Conservation (phyloP, 2,888 invertebrate species). For the Polyommatus iphigenia region DNA sequence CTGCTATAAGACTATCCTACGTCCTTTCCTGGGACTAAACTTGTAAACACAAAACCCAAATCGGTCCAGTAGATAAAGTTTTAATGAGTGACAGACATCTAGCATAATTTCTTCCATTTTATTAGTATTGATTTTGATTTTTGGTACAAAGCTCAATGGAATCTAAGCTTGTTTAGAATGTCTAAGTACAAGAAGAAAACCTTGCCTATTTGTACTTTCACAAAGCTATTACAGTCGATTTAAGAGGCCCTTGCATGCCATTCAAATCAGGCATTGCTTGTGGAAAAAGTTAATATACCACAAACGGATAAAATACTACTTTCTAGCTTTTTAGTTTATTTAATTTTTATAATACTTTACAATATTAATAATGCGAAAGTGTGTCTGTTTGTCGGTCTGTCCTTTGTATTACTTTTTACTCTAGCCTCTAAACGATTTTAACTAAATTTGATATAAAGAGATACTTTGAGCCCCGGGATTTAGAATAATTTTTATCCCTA, state of each 20-base stretch:
- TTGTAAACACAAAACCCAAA: background rate
- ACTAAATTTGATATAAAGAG: too few relatives aligned
- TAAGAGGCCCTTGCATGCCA: background rate
- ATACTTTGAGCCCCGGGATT: too few relatives aligned
- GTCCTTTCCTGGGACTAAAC: too few relatives aligned
- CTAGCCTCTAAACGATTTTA: too few relatives aligned
- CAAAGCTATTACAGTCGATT: background rate
- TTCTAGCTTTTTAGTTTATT: background rate
- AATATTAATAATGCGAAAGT: too few relatives aligned
- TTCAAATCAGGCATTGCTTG: background rate
- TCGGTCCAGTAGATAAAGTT: background rate
- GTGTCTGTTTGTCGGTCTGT: background rate
- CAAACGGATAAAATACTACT: background rate
- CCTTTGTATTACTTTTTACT: too few relatives aligned
- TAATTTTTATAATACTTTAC: background rate
- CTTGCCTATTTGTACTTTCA: conserved; percentile 21
- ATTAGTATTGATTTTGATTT: background rate
- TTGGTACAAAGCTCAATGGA: background rate
- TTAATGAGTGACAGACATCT: too few relatives aligned
- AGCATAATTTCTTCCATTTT: background rate
- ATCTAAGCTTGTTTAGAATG: background rate
- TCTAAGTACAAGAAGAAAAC: conserved; percentile 2
- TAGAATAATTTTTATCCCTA: too few relatives aligned
- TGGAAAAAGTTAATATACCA: background rate
- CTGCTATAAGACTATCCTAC: too few relatives aligned